Evolutionary conservation across 2,888 invertebrate species (phyloP).

Genomic region (Parasteatoda lunata): DNA sequence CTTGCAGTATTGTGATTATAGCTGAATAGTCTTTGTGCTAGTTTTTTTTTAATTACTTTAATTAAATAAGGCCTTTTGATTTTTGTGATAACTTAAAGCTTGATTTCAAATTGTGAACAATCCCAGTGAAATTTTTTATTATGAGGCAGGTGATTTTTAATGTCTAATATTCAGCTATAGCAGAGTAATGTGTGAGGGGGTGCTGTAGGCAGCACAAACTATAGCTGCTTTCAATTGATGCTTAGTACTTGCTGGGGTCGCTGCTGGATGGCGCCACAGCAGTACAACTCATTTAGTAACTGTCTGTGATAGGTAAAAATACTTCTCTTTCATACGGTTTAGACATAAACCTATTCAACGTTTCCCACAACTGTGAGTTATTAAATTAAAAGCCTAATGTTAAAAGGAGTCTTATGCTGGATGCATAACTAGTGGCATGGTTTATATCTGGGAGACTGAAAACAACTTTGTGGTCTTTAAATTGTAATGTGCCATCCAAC

Average conservation of each 20-base stretch:
- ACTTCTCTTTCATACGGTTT: conserved; percentile 39
- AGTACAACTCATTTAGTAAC: conserved; percentile 53
- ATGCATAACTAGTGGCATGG: conserved; percentile 56
- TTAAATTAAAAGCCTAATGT: conserved; percentile 52
- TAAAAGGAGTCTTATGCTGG: conserved; percentile 32
- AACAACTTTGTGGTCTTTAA: conserved; percentile 51
- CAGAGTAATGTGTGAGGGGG: conserved; percentile 22
- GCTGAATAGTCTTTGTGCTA: neutral
- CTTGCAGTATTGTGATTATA: neutral
- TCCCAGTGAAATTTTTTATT: neutral
- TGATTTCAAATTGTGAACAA: neutral
- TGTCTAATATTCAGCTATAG: neutral
- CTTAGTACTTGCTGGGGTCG: conserved; percentile 57
- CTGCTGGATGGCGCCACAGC: conserved; percentile 45
- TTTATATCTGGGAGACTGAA: conserved; percentile 10
- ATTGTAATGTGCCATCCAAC: conserved; percentile 43
- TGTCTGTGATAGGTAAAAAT: conserved; percentile 66
- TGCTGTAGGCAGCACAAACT: conserved; percentile 49
- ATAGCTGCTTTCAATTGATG: conserved; percentile 50
- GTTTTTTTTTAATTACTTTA: no score
- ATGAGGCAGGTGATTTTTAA: conserved; percentile 32
- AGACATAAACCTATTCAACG: conserved; percentile 38
- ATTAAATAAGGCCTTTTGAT: no score
- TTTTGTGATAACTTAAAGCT: no score
- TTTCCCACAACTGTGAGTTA: conserved; percentile 38